Evolutionary conservation across 2,888 invertebrate species (phyloP), one percentile per base, ranked within the genome.

Genomic region (Macropis europaea): DNA sequence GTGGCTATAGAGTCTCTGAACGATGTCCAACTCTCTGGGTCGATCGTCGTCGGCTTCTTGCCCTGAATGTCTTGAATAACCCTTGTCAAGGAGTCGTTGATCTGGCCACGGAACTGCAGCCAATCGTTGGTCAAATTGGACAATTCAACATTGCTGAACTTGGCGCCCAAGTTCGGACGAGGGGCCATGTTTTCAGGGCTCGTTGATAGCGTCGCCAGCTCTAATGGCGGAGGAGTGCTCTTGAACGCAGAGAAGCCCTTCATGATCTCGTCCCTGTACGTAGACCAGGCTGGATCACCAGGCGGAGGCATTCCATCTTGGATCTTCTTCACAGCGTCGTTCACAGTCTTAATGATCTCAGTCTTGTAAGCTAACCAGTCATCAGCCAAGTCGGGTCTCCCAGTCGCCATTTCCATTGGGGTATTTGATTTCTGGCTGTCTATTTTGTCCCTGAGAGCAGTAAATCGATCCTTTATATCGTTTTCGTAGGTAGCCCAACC

Each of bases 11-110:
- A 69, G 9, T 69, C 54, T 9, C 59, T 66, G 30, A 82, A 82
- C 0, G 42, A 38, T 1, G 43, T 22, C 83, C 83, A 82, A 1
- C 52, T 68, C 0, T 77, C 54, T 0, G 77, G 71, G 69, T 84
- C 84, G 2, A 61, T 62, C 11, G 66, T 42, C 9, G 70, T 30
- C 3, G 75, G 66, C 22, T 61, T 62, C 22, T 77, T 77, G 2
- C 7, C 60, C n/a, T 60, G 34, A 6, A 83, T 76, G n/a, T 74
- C 56, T 0, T 57, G 40, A 2, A 82, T 53, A 3, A 75, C 32
- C 3, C 64, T 45, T 2, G 62, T 53, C 1, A 81, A 19, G 13
- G 81, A 73, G 19, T 62, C 62, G 4, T 82, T 77, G 11, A 83
- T 62, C 17, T 62, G 42, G 3, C 19, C 47, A 5, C 64, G 72